Percentiles rank a stretch among this genome's conserved stretches.
Evolutionary conservation across 1,140 invertebrate species (phyloP).

Genomic region (Calosoma granatense): DNA sequence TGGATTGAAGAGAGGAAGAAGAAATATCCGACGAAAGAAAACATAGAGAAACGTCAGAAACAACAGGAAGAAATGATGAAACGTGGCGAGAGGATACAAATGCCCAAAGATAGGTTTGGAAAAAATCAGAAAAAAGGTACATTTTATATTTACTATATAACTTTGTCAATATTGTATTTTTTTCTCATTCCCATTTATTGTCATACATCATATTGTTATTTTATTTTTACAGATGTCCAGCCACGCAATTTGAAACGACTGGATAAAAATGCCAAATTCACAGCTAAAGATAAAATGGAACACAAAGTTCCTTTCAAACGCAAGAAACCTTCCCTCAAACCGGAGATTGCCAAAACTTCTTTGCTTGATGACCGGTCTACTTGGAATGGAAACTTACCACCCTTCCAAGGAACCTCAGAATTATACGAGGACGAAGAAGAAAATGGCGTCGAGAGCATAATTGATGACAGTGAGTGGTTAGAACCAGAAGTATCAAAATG

Average conservation of each 20-base stretch:
- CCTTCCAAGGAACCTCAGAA: conserved; percentile 32
- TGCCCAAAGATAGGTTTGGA: conserved; percentile 36
- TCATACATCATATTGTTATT: conserved; percentile 4
- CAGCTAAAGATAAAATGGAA: conserved; percentile 13
- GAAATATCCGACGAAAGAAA: conserved; percentile 59
- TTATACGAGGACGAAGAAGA: conserved; percentile 24
- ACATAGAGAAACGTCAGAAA: conserved; percentile 54
- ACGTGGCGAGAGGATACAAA: conserved; percentile 54
- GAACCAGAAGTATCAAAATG: background rate
- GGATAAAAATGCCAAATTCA: conserved; percentile 10
- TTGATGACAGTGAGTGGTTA: conserved; percentile 31
- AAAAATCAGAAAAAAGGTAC: conserved; percentile 28
- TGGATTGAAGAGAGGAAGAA: conserved; percentile 72
- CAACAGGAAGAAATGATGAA: conserved; percentile 52
- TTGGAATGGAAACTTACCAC: conserved; percentile 32
- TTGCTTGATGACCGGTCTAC: conserved; percentile 29
- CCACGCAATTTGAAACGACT: background rate
- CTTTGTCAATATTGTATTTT: background rate
- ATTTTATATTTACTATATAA: conserved; percentile 11
- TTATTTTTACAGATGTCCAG: conserved; percentile 14
- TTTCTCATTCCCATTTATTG: conserved; percentile 7
- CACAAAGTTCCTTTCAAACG: conserved; percentile 1
- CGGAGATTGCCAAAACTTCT: too few species aligned
- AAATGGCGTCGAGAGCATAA: conserved; percentile 18
- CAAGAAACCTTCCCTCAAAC: too few species aligned